These are phyloP conservation scores for Phyllostomus hastatus DNA, from an alignment of 2,113 vertebrate species.

Conservation along the genomic window DNA sequence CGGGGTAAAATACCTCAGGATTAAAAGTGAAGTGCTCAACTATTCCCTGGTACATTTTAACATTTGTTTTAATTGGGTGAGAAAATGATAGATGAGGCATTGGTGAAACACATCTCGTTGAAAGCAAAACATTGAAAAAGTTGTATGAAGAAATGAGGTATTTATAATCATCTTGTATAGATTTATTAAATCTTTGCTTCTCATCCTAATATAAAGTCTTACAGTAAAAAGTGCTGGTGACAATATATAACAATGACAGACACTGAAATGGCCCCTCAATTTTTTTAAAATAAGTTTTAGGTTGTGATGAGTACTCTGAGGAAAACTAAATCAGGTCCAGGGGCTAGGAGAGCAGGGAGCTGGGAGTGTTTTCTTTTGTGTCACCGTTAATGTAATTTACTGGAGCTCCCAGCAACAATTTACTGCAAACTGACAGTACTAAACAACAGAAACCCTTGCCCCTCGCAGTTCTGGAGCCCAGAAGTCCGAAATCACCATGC, in stretches of 20 bases:
- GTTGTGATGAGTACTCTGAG: too few relatives aligned
- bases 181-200: background rate
- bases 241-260: background rate
- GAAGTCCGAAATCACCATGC: background rate
- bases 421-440: background rate
- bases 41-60: rapidly evolving
- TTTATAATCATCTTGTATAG: background rate
- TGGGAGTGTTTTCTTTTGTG: background rate
- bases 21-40: background rate
- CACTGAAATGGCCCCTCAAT: background rate
- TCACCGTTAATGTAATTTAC: background rate
- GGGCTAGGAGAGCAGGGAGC: background rate
- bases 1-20: background rate
- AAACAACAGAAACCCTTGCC: background rate
- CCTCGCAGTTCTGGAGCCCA: background rate
- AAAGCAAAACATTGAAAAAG: background rate
- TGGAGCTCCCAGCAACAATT: background rate
- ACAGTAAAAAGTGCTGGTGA: background rate
- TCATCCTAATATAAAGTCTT: background rate
- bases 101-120: rapidly evolving
- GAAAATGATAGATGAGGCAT: background rate
- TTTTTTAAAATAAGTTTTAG: background rate
- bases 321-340: background rate
- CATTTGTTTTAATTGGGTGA: rapidly evolving
- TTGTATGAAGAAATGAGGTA: background rate